Percentiles rank a stretch among this genome's conserved stretches.
phyloP scores from a whole-genome alignment of 2,888 invertebrate genomes.

The Dicycla oo region DNA sequence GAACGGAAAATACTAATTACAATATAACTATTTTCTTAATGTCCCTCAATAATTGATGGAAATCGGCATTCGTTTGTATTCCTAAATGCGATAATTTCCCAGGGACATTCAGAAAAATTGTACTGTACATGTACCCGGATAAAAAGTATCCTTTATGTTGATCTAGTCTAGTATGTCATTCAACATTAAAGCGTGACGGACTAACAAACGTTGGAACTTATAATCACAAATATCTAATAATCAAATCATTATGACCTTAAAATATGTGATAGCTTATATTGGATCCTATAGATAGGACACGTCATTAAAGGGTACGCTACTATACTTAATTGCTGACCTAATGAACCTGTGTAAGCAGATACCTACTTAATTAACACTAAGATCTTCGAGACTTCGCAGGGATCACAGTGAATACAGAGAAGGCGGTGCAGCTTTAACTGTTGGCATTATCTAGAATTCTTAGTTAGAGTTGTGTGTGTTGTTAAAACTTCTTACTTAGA shows the following conservation, averaged over 20 bases:
- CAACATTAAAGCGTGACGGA: not conserved
- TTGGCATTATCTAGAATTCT: not conserved
- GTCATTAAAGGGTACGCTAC: not conserved
- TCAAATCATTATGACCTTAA: too few relatives aligned
- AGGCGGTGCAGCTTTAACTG: not conserved
- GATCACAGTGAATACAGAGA: not conserved
- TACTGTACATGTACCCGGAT: not conserved
- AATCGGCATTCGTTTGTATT: too few relatives aligned
- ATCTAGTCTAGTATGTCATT: not conserved
- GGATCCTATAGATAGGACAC: not conserved
- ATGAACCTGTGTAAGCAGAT: not conserved
- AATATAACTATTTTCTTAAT: too few relatives aligned
- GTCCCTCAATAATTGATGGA: too few relatives aligned
- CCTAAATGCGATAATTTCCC: too few relatives aligned
- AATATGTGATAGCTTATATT: too few relatives aligned
- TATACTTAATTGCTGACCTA: not conserved
- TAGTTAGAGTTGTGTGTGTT: not conserved
- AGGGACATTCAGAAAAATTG: too few relatives aligned
- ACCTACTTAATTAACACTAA: slow-evolving; percentile 1
- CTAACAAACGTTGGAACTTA: not conserved
- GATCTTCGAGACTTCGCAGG: not conserved
- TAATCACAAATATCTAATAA: not conserved
- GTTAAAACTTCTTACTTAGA: too few relatives aligned
- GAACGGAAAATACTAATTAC: not conserved
- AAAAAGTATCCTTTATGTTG: too few relatives aligned